These are phyloP conservation scores for Porites lutea DNA, from an alignment of 64 coral and sea anemone species.

Conservation along the genomic window DNA sequence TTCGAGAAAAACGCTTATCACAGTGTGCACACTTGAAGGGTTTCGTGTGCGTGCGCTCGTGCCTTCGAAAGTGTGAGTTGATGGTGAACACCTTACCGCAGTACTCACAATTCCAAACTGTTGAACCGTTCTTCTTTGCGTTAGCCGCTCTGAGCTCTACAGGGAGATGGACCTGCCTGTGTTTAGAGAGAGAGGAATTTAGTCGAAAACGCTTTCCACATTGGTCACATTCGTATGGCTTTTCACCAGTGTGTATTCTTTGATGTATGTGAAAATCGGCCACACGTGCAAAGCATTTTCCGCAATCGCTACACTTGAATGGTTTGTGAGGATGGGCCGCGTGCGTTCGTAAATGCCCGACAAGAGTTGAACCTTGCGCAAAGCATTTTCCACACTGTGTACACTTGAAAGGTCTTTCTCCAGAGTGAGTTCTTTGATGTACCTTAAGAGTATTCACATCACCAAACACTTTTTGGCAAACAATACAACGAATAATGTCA, in stretches of 20 bases:
- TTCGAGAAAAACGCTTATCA: conserved; percentile 4
- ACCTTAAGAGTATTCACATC: not conserved
- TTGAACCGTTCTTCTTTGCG: not conserved
- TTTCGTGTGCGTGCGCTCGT: not conserved
- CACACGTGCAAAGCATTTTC: conserved; percentile 35
- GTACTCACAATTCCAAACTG: not conserved
- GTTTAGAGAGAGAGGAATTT: conserved; percentile 12
- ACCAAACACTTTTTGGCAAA: not conserved
- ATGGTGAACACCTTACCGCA: not conserved
- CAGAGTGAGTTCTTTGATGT: conserved; percentile 5
- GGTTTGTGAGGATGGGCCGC: not conserved
- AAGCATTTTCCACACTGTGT: conserved; percentile 34
- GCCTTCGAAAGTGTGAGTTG: conserved; percentile 7
- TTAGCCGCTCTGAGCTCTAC: not conserved
- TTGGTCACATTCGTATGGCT: conserved; percentile 49
- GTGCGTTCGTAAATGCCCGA: conserved; percentile 25
- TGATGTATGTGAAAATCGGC: conserved; percentile 43
- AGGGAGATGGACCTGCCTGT: conserved; percentile 28
- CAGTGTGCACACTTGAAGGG: not conserved
- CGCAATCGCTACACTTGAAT: conserved; percentile 54
- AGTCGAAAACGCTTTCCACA: conserved; percentile 59
- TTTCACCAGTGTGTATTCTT: conserved; percentile 54
- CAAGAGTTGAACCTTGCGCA: not conserved
- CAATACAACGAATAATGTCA: not conserved
- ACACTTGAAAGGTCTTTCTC: conserved; percentile 30